Base-by-base conservation (phyloP, 2,113 vertebrate species). In the Polyodon spathula region DNA sequence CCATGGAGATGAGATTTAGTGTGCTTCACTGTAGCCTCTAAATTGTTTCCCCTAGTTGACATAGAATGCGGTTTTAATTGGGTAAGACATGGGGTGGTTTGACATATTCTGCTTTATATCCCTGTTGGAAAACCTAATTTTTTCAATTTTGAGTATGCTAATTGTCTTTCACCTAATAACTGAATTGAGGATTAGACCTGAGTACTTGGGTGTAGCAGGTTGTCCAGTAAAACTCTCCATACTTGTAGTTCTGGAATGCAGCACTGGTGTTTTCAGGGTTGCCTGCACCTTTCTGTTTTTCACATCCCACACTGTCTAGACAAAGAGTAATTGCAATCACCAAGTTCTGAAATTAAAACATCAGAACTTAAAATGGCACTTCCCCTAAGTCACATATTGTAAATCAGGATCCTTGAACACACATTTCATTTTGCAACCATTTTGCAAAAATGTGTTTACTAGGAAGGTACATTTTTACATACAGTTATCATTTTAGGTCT, bases 31-130 rank as follows among this genome's bases (percentile, higher is more conserved):
- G n/a, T n/a, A n/a, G n/a, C n/a, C n/a, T n/a, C n/a, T n/a, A 6
- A 42, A 7, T 16, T 16, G 6, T 15, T 53, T 51, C 37, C 14
- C 39, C 4, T 37, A 6, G 7, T 54, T 38, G 16, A 37, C 12
- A 6, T 58, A 61, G 63, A 57, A 68, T 73, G 65, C 53, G 52
- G 66, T 73, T 73, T 67, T 65, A 59, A 59, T 66, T 16, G 67
- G 63, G 69, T 66, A 15, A 5, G 16, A 53, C 68, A 67, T 62
- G 71, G 54, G 58, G 68, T 38, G 71, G 62, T 68, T 65, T 70
- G 65, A 60, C 51, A 54, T 41, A 62, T 65, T 54, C n/a, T 12
- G 53, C 7, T 54, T 54, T 9, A 54, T 54, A 37, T 37, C 27
- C 37, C 3, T 54, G 7, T 44, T 7, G 11, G 5, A 54, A 6